Conservation (phyloP, 2,888 invertebrate species). For the Prosapia bicincta region DNA sequence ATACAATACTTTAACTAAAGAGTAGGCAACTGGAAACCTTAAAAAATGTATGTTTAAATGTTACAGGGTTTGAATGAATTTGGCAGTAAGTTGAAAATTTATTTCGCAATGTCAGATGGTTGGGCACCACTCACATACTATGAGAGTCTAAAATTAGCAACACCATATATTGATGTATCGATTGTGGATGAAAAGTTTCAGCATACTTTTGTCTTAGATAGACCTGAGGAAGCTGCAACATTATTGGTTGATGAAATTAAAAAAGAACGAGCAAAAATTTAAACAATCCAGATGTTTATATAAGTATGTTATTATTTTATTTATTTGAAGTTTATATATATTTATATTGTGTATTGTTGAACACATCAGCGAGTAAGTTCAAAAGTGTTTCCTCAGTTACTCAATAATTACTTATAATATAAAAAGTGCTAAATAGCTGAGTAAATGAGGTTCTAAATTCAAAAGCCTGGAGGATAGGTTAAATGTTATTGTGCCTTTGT, state of each 20-base stretch:
- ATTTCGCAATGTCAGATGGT: constrained; percentile 73
- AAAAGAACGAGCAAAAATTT: neutral
- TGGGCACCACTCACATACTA: constrained; percentile 80
- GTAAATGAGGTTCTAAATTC: too few species aligned
- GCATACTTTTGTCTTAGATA: constrained; percentile 33
- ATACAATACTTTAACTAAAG: too few species aligned
- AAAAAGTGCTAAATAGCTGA: too few species aligned
- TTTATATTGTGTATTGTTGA: too few species aligned
- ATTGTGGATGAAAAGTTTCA: constrained; percentile 30
- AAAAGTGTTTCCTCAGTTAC: too few species aligned
- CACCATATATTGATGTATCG: constrained; percentile 26
- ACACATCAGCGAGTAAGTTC: too few species aligned
- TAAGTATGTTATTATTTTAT: too few species aligned
- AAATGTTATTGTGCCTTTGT: too few species aligned
- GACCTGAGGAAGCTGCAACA: constrained; percentile 32
- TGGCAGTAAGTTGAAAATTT: constrained; percentile 65
- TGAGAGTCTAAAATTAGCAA: constrained; percentile 54
- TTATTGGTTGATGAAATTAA: constrained; percentile 20
- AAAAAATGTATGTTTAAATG: constrained; percentile 8
- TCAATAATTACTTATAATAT: too few species aligned
- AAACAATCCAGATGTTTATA: neutral
- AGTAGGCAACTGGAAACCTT: too few species aligned
- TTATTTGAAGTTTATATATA: too few species aligned
- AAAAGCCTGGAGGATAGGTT: too few species aligned
- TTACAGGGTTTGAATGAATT: constrained; percentile 46